Evolutionary conservation across 2,113 vertebrate genomes (phyloP).

Genomic region (Mola mola): DNA sequence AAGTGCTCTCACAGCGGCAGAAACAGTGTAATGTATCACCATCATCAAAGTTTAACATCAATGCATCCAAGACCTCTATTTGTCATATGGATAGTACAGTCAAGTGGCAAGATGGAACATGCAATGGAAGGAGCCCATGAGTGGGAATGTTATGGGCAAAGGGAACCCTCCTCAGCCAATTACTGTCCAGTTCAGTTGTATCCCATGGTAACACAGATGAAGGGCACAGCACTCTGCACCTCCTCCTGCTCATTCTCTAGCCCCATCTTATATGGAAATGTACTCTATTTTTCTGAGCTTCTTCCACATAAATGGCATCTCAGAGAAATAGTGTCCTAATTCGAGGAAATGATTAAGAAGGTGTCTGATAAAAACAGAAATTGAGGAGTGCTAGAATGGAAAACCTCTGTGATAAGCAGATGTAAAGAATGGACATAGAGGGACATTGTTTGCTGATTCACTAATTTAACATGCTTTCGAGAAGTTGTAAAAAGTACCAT

Average conservation of each 20-base stretch:
- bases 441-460: slow-evolving; percentile 55
- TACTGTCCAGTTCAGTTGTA: slow-evolving; percentile 62
- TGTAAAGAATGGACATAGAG: background rate
- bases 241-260: slow-evolving; percentile 45
- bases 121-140: slow-evolving; percentile 39
- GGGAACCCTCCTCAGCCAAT: slow-evolving; percentile 67
- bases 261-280: slow-evolving; percentile 73
- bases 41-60: slow-evolving; percentile 31
- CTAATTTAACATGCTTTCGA: slow-evolving; percentile 52
- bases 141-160: slow-evolving; percentile 64
- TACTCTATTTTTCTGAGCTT: slow-evolving; percentile 56
- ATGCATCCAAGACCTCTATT: slow-evolving; percentile 49
- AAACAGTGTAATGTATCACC: slow-evolving; percentile 1
- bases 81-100: slow-evolving; percentile 55
- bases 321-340: slow-evolving; percentile 6
- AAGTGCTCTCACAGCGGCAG: slow-evolving; percentile 6
- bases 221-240: slow-evolving; percentile 55
- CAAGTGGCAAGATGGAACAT: slow-evolving; percentile 67
- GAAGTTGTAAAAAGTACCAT: slow-evolving; percentile 40
- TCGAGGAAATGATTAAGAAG: slow-evolving; percentile 29
- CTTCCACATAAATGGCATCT: slow-evolving; percentile 19
- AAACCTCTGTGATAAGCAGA: slow-evolving; percentile 18
- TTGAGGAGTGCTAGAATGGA: slow-evolving; percentile 3
- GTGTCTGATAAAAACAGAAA: background rate
- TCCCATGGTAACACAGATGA: slow-evolving; percentile 72